These are phyloP conservation scores for Drosophila parabipectinata DNA, from an alignment of 1,140 invertebrate genomes.

Conservation along the genomic window DNA sequence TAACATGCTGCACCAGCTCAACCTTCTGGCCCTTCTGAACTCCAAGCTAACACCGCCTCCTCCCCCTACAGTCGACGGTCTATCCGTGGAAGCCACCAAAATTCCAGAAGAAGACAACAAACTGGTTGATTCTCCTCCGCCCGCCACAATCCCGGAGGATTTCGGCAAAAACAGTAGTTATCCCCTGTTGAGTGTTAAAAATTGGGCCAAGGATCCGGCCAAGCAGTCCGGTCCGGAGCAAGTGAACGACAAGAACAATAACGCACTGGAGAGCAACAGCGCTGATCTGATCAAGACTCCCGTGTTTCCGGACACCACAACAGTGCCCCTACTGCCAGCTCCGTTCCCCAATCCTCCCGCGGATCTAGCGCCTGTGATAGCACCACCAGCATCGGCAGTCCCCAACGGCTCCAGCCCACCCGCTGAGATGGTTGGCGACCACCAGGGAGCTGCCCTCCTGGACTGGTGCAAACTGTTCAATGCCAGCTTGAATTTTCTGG, in stretches of 20 bases:
- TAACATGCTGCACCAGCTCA: conserved; percentile 63
- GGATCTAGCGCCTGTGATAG: conserved; percentile 37
- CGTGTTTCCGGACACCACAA: conserved; percentile 13
- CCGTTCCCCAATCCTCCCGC: conserved; percentile 36
- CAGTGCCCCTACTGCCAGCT: conserved; percentile 31
- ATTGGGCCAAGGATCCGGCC: conserved; percentile 84
- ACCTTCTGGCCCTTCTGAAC: conserved; percentile 64
- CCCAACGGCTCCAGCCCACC: conserved; percentile 42
- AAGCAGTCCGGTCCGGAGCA: conserved; percentile 40
- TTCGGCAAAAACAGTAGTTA: conserved; percentile 48
- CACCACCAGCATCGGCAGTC: conserved; percentile 70
- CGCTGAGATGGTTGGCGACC: conserved; percentile 54
- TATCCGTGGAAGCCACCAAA: conserved; percentile 15
- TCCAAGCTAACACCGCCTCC: conserved; percentile 56
- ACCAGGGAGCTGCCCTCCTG: conserved; percentile 86
- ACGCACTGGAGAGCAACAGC: conserved; percentile 71
- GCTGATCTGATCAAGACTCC: conserved; percentile 48
- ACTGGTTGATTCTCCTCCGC: background rate
- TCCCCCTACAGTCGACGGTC: conserved; percentile 5
- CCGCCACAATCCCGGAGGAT: conserved; percentile 11
- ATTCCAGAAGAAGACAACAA: conserved; percentile 33
- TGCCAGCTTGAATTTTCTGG: conserved; percentile 79
- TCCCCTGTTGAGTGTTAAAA: conserved; percentile 82
- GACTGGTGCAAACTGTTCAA: conserved; percentile 90
- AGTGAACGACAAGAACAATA: conserved; percentile 69